Percentiles rank a stretch among this genome's conserved stretches.
Conservation (phyloP, 1,140 invertebrate species). For the Drosophila mauritiana region DNA sequence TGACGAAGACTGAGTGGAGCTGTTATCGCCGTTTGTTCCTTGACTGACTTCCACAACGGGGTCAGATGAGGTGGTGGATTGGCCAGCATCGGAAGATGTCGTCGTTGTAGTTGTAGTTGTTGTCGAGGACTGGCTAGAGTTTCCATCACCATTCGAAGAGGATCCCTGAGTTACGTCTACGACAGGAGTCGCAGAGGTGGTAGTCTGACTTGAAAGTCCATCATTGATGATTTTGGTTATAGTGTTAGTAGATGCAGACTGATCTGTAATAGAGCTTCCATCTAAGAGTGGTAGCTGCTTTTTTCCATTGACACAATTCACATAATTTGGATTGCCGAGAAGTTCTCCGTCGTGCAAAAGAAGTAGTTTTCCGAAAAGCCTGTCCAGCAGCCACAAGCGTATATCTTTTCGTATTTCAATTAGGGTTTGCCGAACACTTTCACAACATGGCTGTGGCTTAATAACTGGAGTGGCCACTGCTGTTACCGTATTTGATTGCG, state of each 20-base stretch:
- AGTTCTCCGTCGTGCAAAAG: conserved; percentile 60
- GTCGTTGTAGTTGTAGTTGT: conserved; percentile 3
- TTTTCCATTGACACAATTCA: conserved; percentile 51
- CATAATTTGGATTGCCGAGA: conserved; percentile 44
- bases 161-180: background rate
- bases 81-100: background rate
- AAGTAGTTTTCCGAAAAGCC: conserved; percentile 68
- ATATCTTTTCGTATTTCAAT: conserved; percentile 71
- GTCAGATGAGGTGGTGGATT: background rate
- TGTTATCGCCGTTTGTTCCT: background rate
- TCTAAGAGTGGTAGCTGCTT: conserved; percentile 9
- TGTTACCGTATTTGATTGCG: conserved; percentile 41
- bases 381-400: conserved; percentile 64
- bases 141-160: background rate
- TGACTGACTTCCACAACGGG: background rate
- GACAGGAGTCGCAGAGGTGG: background rate
- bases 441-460: conserved; percentile 57
- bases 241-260: background rate
- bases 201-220: background rate
- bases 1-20: background rate
- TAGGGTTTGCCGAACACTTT: conserved; percentile 72
- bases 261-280: conserved; percentile 7
- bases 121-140: background rate
- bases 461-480: conserved; percentile 33
- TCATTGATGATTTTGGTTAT: background rate